These are phyloP conservation scores for Sphaerodactylus townsendi DNA, from an alignment of 2,113 vertebrate species.

Conservation along the genomic window DNA sequence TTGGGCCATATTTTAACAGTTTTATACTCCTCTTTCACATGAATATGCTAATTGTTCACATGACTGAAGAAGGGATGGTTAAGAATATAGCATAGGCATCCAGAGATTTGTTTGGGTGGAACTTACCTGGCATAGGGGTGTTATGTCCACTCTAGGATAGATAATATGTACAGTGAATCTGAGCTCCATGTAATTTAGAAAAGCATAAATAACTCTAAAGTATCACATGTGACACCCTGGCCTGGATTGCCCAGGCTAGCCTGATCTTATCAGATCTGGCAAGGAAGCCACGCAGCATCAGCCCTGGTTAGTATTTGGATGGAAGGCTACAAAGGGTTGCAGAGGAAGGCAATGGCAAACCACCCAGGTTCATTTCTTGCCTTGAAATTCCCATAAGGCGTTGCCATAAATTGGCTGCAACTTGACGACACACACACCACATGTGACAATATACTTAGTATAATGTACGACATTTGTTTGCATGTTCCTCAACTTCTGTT, in stretches of 20 bases:
- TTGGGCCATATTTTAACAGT: not conserved
- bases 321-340: no score
- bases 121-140: not conserved
- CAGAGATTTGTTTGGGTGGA: not conserved
- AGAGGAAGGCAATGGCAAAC: no score
- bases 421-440: no score
- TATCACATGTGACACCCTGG: not conserved
- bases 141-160: not conserved
- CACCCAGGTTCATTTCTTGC: no score
- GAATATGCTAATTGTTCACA: not conserved
- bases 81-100: not conserved
- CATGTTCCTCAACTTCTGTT: not conserved
- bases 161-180: not conserved
- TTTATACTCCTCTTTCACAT: not conserved
- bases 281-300: no score
- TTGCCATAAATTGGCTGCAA: no score
- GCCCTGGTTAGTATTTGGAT: no score
- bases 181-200: not conserved
- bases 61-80: not conserved
- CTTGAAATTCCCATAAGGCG: no score
- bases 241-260: no score
- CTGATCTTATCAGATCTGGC: no score
- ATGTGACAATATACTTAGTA: not conserved
- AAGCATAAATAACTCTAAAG: not conserved
- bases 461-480: not conserved